These are phyloP conservation scores for Odontomyia ornata DNA, from an alignment of 2,888 invertebrate genomes.

Conservation along the genomic window DNA sequence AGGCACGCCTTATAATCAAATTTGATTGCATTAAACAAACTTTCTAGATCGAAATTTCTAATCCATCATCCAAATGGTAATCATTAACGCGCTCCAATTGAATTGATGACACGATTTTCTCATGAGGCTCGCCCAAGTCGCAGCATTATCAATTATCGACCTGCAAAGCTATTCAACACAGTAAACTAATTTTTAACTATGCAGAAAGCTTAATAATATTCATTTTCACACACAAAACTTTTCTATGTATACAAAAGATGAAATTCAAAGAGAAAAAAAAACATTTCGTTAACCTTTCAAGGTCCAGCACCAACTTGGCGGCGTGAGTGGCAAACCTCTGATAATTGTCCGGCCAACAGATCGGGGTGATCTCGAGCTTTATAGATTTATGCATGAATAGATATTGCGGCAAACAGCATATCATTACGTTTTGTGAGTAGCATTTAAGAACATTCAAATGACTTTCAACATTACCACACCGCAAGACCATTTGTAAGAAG, in stretches of 20 bases:
- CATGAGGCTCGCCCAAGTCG: too few species aligned
- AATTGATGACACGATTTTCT: too few species aligned
- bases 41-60: too few species aligned
- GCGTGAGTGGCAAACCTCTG: neutral
- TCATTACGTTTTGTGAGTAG: constrained; percentile 30
- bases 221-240: constrained; percentile 27
- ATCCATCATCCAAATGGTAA: too few species aligned
- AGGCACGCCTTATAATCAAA: too few species aligned
- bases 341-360: constrained; percentile 13
- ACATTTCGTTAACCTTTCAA: neutral
- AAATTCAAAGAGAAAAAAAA: constrained; percentile 1
- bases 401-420: constrained; percentile 26
- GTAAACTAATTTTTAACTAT: too few species aligned
- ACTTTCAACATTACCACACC: constrained; percentile 42
- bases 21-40: too few species aligned
- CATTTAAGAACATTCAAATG: constrained; percentile 44
- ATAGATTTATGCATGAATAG: constrained; percentile 14
- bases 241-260: neutral
- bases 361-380: constrained; percentile 16
- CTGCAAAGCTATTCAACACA: too few species aligned
- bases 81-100: too few species aligned
- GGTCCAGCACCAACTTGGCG: neutral
- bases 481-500: constrained; percentile 23
- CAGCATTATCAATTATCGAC: too few species aligned
- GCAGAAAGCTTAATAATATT: neutral